Percentiles rank a stretch among this genome's conserved stretches.
Conservation (phyloP, 2,113 vertebrate genomes). For the Syngnathus floridae region DNA sequence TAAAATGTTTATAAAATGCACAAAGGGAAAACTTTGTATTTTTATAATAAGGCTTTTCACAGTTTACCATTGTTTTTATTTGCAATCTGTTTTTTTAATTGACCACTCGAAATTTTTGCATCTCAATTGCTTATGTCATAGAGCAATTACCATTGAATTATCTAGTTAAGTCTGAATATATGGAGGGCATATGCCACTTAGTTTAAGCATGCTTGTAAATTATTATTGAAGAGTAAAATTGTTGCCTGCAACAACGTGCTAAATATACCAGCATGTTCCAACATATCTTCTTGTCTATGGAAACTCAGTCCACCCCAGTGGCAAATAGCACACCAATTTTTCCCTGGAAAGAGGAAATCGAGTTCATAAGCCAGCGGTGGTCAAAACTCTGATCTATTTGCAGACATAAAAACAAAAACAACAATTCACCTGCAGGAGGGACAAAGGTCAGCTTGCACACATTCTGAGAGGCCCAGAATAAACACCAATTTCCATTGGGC, state of each 20-base stretch:
- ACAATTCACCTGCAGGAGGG: conserved; percentile 20
- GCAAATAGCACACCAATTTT: conserved; percentile 7
- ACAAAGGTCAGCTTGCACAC: conserved; percentile 31
- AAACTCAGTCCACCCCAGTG: conserved; percentile 20
- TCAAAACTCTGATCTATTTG: conserved; percentile 31
- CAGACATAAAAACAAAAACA: conserved; percentile 17
- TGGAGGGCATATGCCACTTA: neutral
- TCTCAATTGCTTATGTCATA: neutral
- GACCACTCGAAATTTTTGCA: no score
- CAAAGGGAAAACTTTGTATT: neutral
- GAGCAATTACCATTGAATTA: neutral
- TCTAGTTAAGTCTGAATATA: no score
- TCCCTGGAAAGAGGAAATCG: conserved; percentile 48
- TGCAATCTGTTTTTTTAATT: neutral
- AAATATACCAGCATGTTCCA: neutral
- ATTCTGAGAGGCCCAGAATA: conserved; percentile 9
- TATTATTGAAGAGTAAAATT: neutral
- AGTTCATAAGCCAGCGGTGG: neutral
- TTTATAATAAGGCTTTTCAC: neutral
- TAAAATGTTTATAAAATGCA: neutral
- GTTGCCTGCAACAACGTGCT: neutral
- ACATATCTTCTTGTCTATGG: conserved; percentile 6
- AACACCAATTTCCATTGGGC: conserved; percentile 4
- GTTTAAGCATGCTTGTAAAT: neutral
- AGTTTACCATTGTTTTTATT: neutral